A percentile compares a stretch with the other conserved stretches of the same genome.
Evolutionary conservation across 2,888 invertebrate species (phyloP).

Genomic region (Lasioglossum zephyrum): DNA sequence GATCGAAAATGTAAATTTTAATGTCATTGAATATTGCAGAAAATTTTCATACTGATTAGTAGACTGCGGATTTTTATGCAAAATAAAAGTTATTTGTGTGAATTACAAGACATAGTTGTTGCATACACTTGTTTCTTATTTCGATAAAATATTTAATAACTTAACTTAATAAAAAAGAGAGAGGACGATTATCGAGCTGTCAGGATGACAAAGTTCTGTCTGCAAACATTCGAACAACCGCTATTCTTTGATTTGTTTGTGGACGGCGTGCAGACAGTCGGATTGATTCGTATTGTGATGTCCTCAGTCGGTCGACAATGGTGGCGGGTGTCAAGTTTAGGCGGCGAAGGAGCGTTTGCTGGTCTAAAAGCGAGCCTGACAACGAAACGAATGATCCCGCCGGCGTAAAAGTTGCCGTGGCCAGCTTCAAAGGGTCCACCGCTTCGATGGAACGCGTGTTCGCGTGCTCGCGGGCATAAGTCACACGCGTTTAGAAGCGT

Average conservation of each 20-base stretch:
- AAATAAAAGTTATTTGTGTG: too few relatives aligned
- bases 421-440: constrained; percentile 61
- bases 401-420: constrained; percentile 33
- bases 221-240: background rate
- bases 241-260: background rate
- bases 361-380: constrained; percentile 58
- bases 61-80: too few relatives aligned
- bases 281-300: constrained; percentile 42
- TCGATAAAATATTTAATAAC: too few relatives aligned
- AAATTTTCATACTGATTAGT: too few relatives aligned
- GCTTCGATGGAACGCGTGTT: constrained; percentile 49
- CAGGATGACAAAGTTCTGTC: background rate
- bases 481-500: constrained; percentile 49
- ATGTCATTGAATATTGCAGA: too few relatives aligned
- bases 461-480: constrained; percentile 50
- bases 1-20: too few relatives aligned
- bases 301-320: constrained; percentile 8
- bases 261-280: background rate
- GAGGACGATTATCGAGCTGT: background rate
- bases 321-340: background rate
- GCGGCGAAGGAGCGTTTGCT: background rate
- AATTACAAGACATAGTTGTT: too few relatives aligned
- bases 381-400: constrained; percentile 60
- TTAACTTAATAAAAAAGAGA: background rate
- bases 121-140: too few relatives aligned